phyloP scores from a whole-genome alignment of 1,140 invertebrate genomes.

The Hylaeus volcanicus region DNA sequence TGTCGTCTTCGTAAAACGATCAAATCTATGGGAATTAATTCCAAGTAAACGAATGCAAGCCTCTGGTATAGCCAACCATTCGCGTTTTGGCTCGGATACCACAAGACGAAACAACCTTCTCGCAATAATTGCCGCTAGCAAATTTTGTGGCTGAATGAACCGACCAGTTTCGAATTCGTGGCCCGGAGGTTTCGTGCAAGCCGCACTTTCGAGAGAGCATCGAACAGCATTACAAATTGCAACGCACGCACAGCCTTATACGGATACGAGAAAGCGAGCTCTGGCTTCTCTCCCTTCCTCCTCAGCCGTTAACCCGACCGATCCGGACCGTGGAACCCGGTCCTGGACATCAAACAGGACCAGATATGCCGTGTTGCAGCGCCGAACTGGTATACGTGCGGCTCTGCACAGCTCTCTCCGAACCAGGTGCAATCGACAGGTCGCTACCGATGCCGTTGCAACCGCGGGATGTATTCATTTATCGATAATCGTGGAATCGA shows the following conservation, averaged over 20 bases:
- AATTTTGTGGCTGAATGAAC: slow-evolving; percentile 32
- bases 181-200: slow-evolving; percentile 46
- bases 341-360: slow-evolving; percentile 56
- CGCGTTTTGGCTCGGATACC: slow-evolving; percentile 2
- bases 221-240: slow-evolving; percentile 35
- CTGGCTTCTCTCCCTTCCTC: background rate
- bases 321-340: slow-evolving; percentile 49
- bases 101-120: slow-evolving; percentile 1
- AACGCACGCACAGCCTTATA: slow-evolving; percentile 52
- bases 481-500: slow-evolving; percentile 15
- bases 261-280: slow-evolving; percentile 45
- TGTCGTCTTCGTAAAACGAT: background rate
- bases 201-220: slow-evolving; percentile 23
- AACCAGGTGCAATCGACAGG: slow-evolving; percentile 53
- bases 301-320: slow-evolving; percentile 22
- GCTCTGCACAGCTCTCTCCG: background rate
- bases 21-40: background rate
- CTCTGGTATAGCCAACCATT: background rate
- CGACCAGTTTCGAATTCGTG: slow-evolving; percentile 47
- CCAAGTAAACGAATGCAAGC: too few species aligned
- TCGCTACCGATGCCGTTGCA: slow-evolving; percentile 14
- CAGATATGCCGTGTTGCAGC: slow-evolving; percentile 37
- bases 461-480: slow-evolving; percentile 28
- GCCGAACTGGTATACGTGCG: slow-evolving; percentile 33
- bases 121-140: slow-evolving; percentile 43